phyloP scores from a whole-genome alignment of 2,113 vertebrate genomes.

The Podocnemis expansa region DNA sequence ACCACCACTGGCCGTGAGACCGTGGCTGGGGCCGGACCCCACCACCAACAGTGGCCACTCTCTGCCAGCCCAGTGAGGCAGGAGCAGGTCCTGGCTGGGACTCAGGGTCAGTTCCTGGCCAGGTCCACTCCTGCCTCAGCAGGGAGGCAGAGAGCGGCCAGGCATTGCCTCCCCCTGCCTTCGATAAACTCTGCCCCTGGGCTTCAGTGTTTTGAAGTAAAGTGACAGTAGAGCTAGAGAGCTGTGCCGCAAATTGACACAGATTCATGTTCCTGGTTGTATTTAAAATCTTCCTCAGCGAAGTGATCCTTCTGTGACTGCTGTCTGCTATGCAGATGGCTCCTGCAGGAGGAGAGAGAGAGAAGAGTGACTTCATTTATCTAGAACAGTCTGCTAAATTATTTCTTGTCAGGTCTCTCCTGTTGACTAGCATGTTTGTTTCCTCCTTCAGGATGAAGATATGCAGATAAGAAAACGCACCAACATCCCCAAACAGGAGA shows the following conservation, averaged over 20 bases:
- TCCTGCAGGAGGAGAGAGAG: not conserved
- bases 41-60: too few relatives aligned
- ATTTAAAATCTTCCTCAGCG: not conserved
- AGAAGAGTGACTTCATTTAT: not conserved
- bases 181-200: too few relatives aligned
- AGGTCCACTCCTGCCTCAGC: too few relatives aligned
- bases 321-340: not conserved
- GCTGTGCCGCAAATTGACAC: not conserved
- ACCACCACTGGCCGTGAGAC: too few relatives aligned
- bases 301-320: not conserved
- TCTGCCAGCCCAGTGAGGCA: too few relatives aligned
- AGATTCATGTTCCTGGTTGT: not conserved
- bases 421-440: not conserved
- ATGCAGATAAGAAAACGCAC: conserved; percentile 48
- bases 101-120: too few relatives aligned
- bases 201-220: accelerated
- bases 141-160: too few relatives aligned
- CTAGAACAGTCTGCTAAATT: not conserved
- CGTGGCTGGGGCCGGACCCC: too few relatives aligned
- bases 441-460: conserved; percentile 57
- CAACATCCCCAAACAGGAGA: not conserved
- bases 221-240: not conserved
- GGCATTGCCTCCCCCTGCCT: too few relatives aligned
- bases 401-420: not conserved
- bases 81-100: too few relatives aligned